Percentiles rank a stretch among this genome's conserved stretches.
Evolutionary conservation across 2,797 vertebrate genomes (phyloP).

Genomic region (Falco concolor): DNA sequence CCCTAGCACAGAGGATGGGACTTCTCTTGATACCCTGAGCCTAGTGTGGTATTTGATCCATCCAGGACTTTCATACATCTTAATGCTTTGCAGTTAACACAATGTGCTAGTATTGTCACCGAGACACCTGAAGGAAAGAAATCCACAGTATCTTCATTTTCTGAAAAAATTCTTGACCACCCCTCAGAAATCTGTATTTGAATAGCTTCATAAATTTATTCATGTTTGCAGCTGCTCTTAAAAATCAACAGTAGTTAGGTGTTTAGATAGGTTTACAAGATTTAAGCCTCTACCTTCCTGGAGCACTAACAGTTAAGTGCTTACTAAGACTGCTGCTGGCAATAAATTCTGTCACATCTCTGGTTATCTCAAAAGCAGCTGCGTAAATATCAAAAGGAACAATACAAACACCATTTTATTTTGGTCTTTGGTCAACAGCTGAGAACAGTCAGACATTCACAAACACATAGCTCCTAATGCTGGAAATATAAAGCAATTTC

Average conservation of each 20-base stretch:
- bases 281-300: background rate
- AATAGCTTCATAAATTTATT: background rate
- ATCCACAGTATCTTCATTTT: background rate
- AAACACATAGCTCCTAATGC: background rate
- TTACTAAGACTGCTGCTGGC: background rate
- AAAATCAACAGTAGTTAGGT: background rate
- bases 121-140: background rate
- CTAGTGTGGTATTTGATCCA: background rate
- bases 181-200: background rate
- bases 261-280: background rate
- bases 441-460: background rate
- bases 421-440: background rate
- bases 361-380: conserved; percentile 9
- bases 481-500: background rate
- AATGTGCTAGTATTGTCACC: background rate
- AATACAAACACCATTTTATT: background rate
- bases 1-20: background rate
- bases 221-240: background rate
- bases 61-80: background rate
- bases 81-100: background rate
- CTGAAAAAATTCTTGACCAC: background rate
- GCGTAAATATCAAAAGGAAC: background rate
- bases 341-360: conserved; percentile 4
- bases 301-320: background rate
- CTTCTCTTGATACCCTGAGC: background rate